Conservation (phyloP, 2,113 vertebrate species). For the Brachionichthys hirsutus region DNA sequence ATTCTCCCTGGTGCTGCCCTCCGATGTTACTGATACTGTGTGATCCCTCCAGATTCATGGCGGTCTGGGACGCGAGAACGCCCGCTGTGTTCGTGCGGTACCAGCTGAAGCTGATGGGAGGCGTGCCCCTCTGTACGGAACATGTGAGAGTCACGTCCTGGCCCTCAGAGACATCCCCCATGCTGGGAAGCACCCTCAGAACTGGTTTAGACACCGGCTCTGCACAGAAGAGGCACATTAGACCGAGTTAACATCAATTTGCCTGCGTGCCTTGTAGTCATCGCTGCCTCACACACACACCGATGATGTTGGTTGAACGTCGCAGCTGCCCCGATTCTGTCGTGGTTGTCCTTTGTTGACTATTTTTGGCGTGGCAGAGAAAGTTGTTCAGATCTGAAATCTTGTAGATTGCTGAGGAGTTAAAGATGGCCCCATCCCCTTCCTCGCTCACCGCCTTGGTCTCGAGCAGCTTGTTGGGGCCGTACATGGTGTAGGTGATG, state of each 20-base stretch:
- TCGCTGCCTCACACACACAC: constrained; percentile 32
- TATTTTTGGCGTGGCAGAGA: constrained; percentile 53
- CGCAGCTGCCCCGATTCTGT: constrained; percentile 6
- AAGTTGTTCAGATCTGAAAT: constrained; percentile 39
- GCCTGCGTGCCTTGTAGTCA: neutral
- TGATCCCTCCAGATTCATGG: neutral
- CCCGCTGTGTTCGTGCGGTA: neutral
- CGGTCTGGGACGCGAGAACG: neutral
- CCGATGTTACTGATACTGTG: constrained; percentile 32
- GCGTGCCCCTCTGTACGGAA: constrained; percentile 54
- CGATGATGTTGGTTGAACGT: constrained; percentile 53
- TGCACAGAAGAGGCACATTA: constrained; percentile 29
- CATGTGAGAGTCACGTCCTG: constrained; percentile 58
- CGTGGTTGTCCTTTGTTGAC: neutral
- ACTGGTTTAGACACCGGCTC: constrained; percentile 64
- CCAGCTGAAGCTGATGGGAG: constrained; percentile 72
- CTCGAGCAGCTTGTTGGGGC: accelerated
- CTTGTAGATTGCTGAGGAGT: constrained; percentile 39
- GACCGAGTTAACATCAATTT: neutral
- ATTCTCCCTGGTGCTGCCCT: constrained; percentile 46
- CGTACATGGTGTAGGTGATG: constrained; percentile 57
- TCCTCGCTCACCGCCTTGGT: neutral
- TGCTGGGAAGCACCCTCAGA: constrained; percentile 23
- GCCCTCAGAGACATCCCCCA: constrained; percentile 55
- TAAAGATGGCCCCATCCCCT: constrained; percentile 56